Conservation (phyloP, 1,140 invertebrate genomes). For the Lamellibrachia luymesi region DNA sequence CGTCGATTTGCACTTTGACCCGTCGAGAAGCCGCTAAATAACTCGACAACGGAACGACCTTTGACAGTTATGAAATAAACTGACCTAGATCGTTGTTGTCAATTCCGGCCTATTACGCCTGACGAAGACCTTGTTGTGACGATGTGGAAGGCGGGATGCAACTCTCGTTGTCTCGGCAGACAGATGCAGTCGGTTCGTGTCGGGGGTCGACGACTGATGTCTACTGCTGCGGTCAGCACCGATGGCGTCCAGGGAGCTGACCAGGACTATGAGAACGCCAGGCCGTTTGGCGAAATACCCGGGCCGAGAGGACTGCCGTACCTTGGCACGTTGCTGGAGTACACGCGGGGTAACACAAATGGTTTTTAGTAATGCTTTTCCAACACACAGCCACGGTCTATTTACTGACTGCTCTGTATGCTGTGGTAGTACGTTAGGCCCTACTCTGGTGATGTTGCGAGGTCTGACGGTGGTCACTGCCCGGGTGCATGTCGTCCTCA, state of each 20-base stretch:
- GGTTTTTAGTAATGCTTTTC: too few species aligned
- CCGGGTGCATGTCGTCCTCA: too few species aligned
- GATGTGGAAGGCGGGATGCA: background rate
- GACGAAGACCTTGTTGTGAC: background rate
- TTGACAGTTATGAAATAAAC: background rate
- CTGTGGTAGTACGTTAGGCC: too few species aligned
- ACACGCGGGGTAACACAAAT: constrained; percentile 36
- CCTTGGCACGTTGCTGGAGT: constrained; percentile 44
- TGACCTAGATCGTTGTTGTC: background rate
- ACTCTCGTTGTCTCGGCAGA: background rate
- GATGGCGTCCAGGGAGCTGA: background rate
- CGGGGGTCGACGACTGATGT: background rate
- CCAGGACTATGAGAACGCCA: constrained; percentile 26
- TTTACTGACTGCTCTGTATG: too few species aligned
- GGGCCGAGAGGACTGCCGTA: constrained; percentile 46
- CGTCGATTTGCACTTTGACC: background rate
- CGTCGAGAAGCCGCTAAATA: background rate
- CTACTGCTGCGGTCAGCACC: background rate
- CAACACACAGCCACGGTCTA: too few species aligned
- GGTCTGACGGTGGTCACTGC: too few species aligned
- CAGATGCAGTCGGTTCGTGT: background rate
- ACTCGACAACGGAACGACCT: background rate
- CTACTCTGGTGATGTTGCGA: too few species aligned
- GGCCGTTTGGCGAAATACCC: constrained; percentile 46
- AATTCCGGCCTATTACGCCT: background rate